Evolutionary conservation across 2,888 invertebrate species (phyloP), one percentile per base, ranked within the genome.

Genomic region (Amphipoea oculea): DNA sequence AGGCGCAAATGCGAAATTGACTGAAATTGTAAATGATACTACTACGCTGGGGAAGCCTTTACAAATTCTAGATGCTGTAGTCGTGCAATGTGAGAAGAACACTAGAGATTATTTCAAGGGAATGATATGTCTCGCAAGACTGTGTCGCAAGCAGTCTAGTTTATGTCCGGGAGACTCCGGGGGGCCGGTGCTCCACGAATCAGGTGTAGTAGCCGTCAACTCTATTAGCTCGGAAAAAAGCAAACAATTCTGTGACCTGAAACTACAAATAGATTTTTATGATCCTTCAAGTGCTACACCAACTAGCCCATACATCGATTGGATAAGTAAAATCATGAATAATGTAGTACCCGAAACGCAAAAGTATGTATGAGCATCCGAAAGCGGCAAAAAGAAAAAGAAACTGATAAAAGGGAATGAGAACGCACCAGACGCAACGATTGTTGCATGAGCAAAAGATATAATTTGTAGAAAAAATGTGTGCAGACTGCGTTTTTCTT

Each of bases 121-220:
- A 2, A 69, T 54, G 0, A 72, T 84, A n/a, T 84, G 84, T 54
- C 0, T 82, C 11, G 83, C 86, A 48, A 77, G 86, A 48, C 17
- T 17, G 17, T 84, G 84, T 63, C n/a, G 67, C 0, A 6, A 23
- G 36, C 0, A 6, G 0, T 2, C 63, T 36, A 20, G 67, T 17
- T 0, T 71, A 40, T 84, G 86, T 82, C 45, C 40, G 0, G 84
- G 86, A 14, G 84, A 84, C 42, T 84, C 86, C 2, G 84, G 86
- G 0, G 84, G 84, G 2, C 84, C 84, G 2, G 1, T 86, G 51
- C 51, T 84, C 5, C 84, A 84, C 17, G 7, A 67, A 12, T 84
- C 84, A 54, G 84, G 86, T 36, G 23, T 84, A 5, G 45, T 86
- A 14, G 84, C 65, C 9, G 23, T 84, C 57, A 86, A 82, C 54